Evolutionary conservation across 1,140 invertebrate genomes (phyloP), one percentile per base, ranked within the genome.

Genomic region (Zophobas atratus): DNA sequence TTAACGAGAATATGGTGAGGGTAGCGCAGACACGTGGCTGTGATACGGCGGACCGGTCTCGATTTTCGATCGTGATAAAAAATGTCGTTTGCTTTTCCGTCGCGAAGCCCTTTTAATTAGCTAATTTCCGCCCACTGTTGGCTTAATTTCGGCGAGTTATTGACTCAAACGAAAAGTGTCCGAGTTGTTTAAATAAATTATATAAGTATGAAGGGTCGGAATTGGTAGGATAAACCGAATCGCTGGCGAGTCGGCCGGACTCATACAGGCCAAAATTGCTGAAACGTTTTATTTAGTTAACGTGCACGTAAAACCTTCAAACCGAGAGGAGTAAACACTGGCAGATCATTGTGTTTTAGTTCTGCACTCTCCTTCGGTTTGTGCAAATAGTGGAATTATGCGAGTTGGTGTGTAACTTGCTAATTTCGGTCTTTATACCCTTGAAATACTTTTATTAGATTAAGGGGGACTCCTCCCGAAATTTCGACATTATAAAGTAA

Each of bases 401-500:
- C 60, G 60, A 67, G 60, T 67, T 67, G 8, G 60, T 67, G 60
- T 67, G 60, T 67, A 67, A 67, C 60, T 67, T 67, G 60, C 60
- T 67, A 67, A 67, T 67, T 67, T 67, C 60, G 60, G 60, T 67
- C 60, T 67, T 67, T 67, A 67, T 43, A 43, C 60, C 60, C 36
- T 67, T 32, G 60, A 67, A 43, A 67, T 67, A 67, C 60, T 67
- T 67, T 67, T 67, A 67, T 67, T 67, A 67, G 60, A 39, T 67
- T 67, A 67, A 33, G 39, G 0, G 39, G 60, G 60, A 36, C 56
- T 36, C 36, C 43, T 43, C 39, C 39, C 60, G 57, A 63, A 38
- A 70, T 38, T 72, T 55, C 49, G 35, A 73, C 71, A 43, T 67
- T 67, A 67, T 73, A 72, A 51, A 53, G 70, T 72, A 73, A 73